A percentile compares a stretch with the other conserved stretches of the same genome.
phyloP scores from a whole-genome alignment of 2,113 vertebrate genomes.

The Dasyprocta punctata region DNA sequence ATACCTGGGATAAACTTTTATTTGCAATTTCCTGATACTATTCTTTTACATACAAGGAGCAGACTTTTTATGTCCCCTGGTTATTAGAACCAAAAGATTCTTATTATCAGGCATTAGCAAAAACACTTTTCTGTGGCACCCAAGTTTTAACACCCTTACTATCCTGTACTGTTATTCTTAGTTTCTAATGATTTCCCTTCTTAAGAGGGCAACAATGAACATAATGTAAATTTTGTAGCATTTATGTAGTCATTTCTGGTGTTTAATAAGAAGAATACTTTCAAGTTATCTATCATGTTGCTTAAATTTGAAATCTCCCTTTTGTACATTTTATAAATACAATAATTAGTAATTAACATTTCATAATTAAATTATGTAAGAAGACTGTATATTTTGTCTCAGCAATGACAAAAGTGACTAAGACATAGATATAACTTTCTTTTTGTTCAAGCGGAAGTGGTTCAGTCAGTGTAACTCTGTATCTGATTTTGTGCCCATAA shows the following conservation, averaged over 20 bases:
- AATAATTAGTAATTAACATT: background rate
- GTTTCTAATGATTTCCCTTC: background rate
- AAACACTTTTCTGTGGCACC: no score
- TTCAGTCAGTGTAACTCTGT: background rate
- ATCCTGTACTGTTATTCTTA: background rate
- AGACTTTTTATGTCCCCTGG: background rate
- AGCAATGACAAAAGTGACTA: background rate
- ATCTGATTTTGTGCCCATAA: background rate
- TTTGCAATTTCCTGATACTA: background rate
- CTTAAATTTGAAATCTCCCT: background rate
- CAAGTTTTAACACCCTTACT: background rate
- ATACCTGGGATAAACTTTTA: background rate
- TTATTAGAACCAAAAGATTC: background rate
- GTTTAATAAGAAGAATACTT: background rate
- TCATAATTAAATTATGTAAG: background rate
- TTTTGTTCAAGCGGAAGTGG: no score
- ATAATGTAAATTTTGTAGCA: background rate
- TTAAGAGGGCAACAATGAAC: background rate
- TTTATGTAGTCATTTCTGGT: background rate
- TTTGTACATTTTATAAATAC: background rate
- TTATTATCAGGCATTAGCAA: background rate
- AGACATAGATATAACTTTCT: background rate
- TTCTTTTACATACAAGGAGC: background rate
- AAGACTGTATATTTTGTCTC: background rate
- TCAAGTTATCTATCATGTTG: background rate